Percentiles rank a stretch among this genome's conserved stretches.
These are phyloP conservation scores for Sphaerophoria rueppellii DNA, from an alignment of 2,888 invertebrate species.

Conservation along the genomic window DNA sequence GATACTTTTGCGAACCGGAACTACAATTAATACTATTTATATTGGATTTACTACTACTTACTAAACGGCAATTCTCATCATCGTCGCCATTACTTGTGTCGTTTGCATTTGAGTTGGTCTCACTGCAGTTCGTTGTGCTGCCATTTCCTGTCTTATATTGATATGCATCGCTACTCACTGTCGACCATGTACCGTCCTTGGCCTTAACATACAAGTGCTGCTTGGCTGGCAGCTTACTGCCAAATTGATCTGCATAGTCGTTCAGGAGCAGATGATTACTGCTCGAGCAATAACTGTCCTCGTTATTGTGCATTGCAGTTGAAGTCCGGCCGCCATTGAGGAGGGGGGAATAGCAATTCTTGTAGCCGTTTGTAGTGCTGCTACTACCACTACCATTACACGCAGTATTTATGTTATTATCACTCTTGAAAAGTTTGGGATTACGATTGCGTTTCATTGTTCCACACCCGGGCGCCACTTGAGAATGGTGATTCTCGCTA, in stretches of 20 bases:
- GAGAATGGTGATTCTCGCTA: slow-evolving; percentile 40
- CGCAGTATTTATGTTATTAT: slow-evolving; percentile 80
- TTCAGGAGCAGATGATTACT: slow-evolving; percentile 65
- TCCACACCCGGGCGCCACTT: slow-evolving; percentile 73
- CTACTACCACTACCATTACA: slow-evolving; percentile 74
- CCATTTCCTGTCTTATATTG: slow-evolving; percentile 77
- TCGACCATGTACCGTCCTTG: slow-evolving; percentile 82
- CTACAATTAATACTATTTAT: slow-evolving; percentile 75
- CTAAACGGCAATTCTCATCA: slow-evolving; percentile 69
- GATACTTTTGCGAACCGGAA: slow-evolving; percentile 79
- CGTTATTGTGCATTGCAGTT: slow-evolving; percentile 57
- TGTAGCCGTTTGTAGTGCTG: slow-evolving; percentile 59
- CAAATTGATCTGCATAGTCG: slow-evolving; percentile 76
- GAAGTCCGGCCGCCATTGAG: slow-evolving; percentile 38
- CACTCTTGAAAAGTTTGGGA: slow-evolving; percentile 81
- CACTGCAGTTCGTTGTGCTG: slow-evolving; percentile 76
- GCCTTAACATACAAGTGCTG: slow-evolving; percentile 82
- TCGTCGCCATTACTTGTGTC: slow-evolving; percentile 76
- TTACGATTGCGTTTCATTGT: slow-evolving; percentile 81
- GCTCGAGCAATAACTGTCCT: slow-evolving; percentile 76
- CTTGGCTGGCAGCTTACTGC: slow-evolving; percentile 80
- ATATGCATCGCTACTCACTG: slow-evolving; percentile 81
- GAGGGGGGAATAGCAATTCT: slow-evolving; percentile 64
- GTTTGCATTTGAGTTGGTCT: slow-evolving; percentile 54
- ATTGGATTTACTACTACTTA: slow-evolving; percentile 74